Evolutionary conservation across 2,888 invertebrate genomes (phyloP).

Genomic region (Leucophenga montana): DNA sequence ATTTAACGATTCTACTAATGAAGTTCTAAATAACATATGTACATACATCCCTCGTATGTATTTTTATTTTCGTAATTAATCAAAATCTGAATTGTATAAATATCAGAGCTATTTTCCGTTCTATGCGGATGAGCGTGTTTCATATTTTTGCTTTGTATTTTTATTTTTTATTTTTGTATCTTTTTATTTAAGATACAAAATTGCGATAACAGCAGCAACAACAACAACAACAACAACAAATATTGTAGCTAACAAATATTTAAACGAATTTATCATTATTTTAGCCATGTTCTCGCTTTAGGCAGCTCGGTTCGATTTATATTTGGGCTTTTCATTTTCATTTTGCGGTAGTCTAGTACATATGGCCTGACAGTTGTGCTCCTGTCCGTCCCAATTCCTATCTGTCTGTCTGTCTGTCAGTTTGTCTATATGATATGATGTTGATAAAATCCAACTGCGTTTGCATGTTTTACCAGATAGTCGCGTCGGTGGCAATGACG

Average conservation of each 20-base stretch:
- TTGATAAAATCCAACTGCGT: constrained; percentile 1
- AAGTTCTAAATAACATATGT: background rate
- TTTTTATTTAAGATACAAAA: constrained; percentile 24
- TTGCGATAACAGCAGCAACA: background rate
- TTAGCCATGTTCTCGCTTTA: constrained; percentile 13
- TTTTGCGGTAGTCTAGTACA: background rate
- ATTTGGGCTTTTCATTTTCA: constrained; percentile 2
- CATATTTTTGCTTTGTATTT: too few species aligned
- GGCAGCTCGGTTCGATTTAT: background rate
- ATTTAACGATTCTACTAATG: too few species aligned
- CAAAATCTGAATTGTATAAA: constrained; percentile 11
- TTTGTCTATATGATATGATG: constrained; percentile 1
- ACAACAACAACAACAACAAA: constrained; percentile 7
- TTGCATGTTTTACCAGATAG: constrained; percentile 1
- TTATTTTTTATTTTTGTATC: background rate
- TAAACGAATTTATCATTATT: constrained; percentile 17
- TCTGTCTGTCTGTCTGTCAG: background rate
- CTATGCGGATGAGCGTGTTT: background rate
- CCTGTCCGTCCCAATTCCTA: background rate
- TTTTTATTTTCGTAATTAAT: constrained; percentile 19
- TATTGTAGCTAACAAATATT: background rate
- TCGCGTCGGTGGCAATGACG: constrained; percentile 33
- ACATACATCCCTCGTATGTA: background rate
- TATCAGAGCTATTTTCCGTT: background rate
- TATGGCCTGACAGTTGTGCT: background rate